Conservation (phyloP, 2,113 vertebrate species). For the Tylochromis polylepis region DNA sequence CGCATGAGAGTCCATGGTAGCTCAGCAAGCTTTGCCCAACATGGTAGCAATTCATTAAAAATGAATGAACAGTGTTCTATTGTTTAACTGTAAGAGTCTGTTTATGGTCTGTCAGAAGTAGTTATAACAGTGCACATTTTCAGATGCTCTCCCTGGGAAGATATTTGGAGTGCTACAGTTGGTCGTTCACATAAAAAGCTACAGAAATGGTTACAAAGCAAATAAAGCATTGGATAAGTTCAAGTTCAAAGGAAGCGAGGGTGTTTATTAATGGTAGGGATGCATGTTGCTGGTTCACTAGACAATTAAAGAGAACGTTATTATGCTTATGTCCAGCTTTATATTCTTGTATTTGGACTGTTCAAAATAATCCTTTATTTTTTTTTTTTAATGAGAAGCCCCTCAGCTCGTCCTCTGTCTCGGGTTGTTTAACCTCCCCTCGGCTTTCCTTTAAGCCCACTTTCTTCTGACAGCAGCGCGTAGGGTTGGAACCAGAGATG, state of each 20-base stretch:
- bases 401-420: neutral
- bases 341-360: neutral
- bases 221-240: neutral
- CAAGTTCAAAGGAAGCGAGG: neutral
- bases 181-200: neutral
- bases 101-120: neutral
- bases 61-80: neutral
- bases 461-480: neutral
- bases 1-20: neutral
- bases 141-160: neutral
- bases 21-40: neutral
- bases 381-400: neutral
- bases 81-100: neutral
- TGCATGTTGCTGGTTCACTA: neutral
- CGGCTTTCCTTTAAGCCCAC: neutral
- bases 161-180: neutral
- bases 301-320: neutral
- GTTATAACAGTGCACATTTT: neutral
- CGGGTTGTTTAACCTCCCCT: neutral
- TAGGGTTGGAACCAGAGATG: neutral
- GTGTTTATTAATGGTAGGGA: neutral
- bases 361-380: neutral
- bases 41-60: neutral
- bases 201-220: neutral
- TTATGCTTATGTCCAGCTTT: neutral